Evolutionary conservation across 2,113 vertebrate species (phyloP).

Genomic region (Entelurus aequoreus): DNA sequence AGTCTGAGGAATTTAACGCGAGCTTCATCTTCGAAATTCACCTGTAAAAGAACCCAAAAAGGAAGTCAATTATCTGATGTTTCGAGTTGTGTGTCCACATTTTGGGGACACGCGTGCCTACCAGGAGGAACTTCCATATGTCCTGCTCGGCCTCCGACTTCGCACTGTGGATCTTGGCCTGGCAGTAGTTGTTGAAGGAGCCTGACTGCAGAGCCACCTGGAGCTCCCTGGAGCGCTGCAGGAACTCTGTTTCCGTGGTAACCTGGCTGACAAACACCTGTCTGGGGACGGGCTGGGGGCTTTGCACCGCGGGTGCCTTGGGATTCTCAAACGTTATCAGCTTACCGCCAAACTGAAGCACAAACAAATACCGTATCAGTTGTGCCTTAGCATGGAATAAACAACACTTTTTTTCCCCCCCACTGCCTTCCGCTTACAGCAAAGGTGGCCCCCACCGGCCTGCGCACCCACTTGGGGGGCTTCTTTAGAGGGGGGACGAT

Average conservation of each 20-base stretch:
- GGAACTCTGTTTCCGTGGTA: slow-evolving; percentile 83
- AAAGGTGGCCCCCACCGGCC: slow-evolving; percentile 85
- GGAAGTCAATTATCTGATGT: background rate
- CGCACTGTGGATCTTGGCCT: slow-evolving; percentile 77
- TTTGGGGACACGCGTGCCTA: slow-evolving; percentile 35
- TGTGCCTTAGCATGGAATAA: no score
- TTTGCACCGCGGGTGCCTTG: slow-evolving; percentile 66
- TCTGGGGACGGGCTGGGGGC: slow-evolving; percentile 65
- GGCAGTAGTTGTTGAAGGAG: slow-evolving; percentile 82
- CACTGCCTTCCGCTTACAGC: slow-evolving; percentile 72
- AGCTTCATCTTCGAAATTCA: slow-evolving; percentile 85
- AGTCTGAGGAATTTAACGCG: slow-evolving; percentile 83
- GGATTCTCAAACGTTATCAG: slow-evolving; percentile 83
- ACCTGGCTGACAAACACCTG: slow-evolving; percentile 89
- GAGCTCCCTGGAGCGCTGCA: slow-evolving; percentile 79
- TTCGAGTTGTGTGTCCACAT: background rate
- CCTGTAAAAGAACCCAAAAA: slow-evolving; percentile 62
- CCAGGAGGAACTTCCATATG: slow-evolving; percentile 91
- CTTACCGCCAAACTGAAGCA: slow-evolving; percentile 85
- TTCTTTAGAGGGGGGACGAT: slow-evolving; percentile 81
- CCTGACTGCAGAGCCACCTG: slow-evolving; percentile 80
- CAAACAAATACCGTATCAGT: slow-evolving; percentile 5
- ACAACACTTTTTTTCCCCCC: no score
- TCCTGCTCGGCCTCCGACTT: slow-evolving; percentile 78
- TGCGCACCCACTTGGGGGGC: slow-evolving; percentile 85